Evolutionary conservation across 2,888 invertebrate genomes (phyloP).

Genomic region (Phymatocera aterrima): DNA sequence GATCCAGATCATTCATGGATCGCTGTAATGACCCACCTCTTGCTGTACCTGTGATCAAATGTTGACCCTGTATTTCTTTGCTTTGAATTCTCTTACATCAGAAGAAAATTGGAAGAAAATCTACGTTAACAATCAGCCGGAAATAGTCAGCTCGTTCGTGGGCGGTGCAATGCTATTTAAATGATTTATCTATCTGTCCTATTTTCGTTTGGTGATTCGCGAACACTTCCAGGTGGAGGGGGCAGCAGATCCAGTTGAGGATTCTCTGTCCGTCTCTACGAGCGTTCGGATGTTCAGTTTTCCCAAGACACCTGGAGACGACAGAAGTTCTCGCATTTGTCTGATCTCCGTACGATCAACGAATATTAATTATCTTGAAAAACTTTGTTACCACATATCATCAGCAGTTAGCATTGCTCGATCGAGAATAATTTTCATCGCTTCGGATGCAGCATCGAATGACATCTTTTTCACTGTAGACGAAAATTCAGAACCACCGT

Average conservation of each 20-base stretch:
- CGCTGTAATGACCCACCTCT: not conserved
- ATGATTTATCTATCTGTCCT: constrained; percentile 44
- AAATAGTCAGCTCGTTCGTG: not conserved
- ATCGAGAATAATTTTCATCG: not conserved
- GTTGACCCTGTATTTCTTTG: not conserved
- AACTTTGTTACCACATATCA: constrained; percentile 1
- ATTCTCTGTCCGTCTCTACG: constrained; percentile 23
- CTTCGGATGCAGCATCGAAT: not conserved
- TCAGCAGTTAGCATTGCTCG: not conserved
- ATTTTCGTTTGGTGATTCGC: constrained; percentile 39
- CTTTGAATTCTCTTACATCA: not conserved
- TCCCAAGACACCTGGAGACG: constrained; percentile 40
- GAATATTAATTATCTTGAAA: not conserved
- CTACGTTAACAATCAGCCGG: not conserved
- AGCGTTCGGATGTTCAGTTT: constrained; percentile 41
- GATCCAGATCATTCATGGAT: not conserved
- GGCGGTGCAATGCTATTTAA: constrained; percentile 18
- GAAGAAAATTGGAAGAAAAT: not conserved
- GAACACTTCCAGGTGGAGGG: constrained; percentile 39
- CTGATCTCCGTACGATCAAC: not conserved
- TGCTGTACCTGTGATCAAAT: not conserved
- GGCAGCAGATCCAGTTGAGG: constrained; percentile 29
- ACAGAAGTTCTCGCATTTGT: constrained; percentile 27
- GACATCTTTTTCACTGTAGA: not conserved
- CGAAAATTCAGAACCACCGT: not conserved